Conservation (phyloP, 2,888 invertebrate genomes). For the Periphyllus acericola region DNA sequence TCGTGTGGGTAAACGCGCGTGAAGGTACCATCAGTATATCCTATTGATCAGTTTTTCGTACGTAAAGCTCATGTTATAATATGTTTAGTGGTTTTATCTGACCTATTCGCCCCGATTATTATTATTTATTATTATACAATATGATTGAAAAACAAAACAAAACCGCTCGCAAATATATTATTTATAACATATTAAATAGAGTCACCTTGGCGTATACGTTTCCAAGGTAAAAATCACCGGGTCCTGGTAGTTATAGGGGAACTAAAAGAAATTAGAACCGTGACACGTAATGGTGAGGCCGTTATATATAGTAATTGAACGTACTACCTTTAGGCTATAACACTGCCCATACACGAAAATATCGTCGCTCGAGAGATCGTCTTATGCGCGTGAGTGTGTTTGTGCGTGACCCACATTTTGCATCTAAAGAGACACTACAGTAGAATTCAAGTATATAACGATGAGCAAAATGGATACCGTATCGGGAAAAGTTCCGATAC, state of each 20-base stretch:
- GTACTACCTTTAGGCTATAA: slow-evolving; percentile 6
- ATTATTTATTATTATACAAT: slow-evolving; percentile 12
- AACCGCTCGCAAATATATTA: neutral
- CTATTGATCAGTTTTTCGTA: slow-evolving; percentile 33
- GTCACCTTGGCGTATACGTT: slow-evolving; percentile 1
- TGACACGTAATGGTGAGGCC: slow-evolving; percentile 1
- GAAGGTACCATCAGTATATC: slow-evolving; percentile 43
- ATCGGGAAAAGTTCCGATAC: neutral
- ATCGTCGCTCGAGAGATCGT: slow-evolving; percentile 6
- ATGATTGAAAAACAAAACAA: neutral
- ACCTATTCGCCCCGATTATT: slow-evolving; percentile 2
- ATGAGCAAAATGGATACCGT: slow-evolving; percentile 10
- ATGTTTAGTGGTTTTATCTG: neutral
- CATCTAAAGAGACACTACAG: neutral
- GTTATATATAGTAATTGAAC: neutral
- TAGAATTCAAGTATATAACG: neutral
- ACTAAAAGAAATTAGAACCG: slow-evolving; percentile 34
- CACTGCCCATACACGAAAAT: neutral
- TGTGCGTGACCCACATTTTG: slow-evolving; percentile 28
- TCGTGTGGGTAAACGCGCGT: slow-evolving; percentile 18
- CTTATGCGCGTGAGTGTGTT: neutral
- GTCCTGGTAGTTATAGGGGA: neutral
- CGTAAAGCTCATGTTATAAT: neutral
- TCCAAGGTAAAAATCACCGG: slow-evolving; percentile 27
- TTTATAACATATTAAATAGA: neutral